Base-by-base conservation (phyloP, 1,140 invertebrate species). In the Aphaenogaster rudis region DNA sequence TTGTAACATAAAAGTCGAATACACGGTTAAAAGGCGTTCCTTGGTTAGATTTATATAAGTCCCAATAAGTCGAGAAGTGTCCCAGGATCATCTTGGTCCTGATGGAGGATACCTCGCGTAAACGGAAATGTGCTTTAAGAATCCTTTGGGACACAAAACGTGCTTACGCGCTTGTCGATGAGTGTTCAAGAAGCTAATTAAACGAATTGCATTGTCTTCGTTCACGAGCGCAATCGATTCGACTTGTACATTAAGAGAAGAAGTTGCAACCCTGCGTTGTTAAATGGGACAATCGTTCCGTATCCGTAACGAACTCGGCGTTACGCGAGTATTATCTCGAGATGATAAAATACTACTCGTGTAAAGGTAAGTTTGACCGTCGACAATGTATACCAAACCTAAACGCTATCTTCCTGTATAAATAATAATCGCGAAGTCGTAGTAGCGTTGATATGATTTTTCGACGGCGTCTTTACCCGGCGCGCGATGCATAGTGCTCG, bases 391-490 rank as follows among this genome's bases (percentile, higher is more conserved):
- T 76, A 84, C 33, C 28, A 74, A 76, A 36, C 15, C 42, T 45
- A 84, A 61, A 63, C 36, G 69, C 42, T 84, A 76, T 76, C 69
- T 50, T 39, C 54, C 54, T 84, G 80, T 84, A 84, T 84, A 82
- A 82, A 82, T 50, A 48, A 50, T 84, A 74, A 61, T 63, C 57
- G 80, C 42, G 42, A 74, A 84, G 28, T 63, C 33, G 28, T 74
- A 84, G 42, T 39, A 45, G 28, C 9, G 64, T 59, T 61, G 57
- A 74, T 72, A 72, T 61, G 54, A 76, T 76, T 63, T 48, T 28
- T 71, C 66, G 50, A 81, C 28, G 54, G 42, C 42, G n/a, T 84
- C 57, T 21, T 61, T 63, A 7, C 33, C 69, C 42, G n/a, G 8
- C n/a, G 80, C 69, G 80, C 42, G n/a, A 57, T 76, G 39, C 54